Base-by-base conservation (phyloP, 2,113 vertebrate species). In the Channa maculata region DNA sequence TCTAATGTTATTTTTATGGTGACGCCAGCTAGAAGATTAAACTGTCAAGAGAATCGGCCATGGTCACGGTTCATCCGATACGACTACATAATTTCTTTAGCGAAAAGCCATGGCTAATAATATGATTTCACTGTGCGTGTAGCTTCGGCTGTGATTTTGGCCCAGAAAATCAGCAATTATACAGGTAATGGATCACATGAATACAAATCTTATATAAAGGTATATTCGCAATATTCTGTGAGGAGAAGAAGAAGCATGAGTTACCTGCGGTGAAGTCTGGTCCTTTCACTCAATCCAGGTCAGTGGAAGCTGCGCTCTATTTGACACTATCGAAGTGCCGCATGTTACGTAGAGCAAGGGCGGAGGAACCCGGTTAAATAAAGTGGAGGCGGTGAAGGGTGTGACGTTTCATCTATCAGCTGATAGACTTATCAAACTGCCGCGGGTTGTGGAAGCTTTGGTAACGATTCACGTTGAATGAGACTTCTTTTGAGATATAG, bases 331-430 rank as follows among this genome's bases (percentile, higher is more conserved):
- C n/a, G 72, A 68, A 36, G 67, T 58, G 48, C 72, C 63, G 77
- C 77, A 64, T 67, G 63, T 77, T 50, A 73, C 77, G 82, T 77
- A 62, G 62, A 65, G 33, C 12, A 6, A 9, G 64, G 77, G 77
- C 57, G 72, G 55, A 45, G 75, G 65, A 8, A 36, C 8, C 38
- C 52, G 51, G 44, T 41, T 41, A 8, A 57, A 15, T 37, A 3
- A 11, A 64, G 44, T n/a, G 64, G 14, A 14, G 33, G 48, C 9
- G 73, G 55, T 2, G 45, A 51, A 44, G 5, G 59, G 6, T 4
- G 66, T 62, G 61, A 59, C 44, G 68, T 65, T 7, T 34, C n/a
- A 34, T 46, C 43, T 10, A 36, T 62, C 60, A 48, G 5, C 8
- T 54, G 45, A 44, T 48, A 3, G 24, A 24, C 24, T 24, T 24